Evolutionary conservation across 1,140 invertebrate species (phyloP).

Genomic region (Paraescarpia echinospica): DNA sequence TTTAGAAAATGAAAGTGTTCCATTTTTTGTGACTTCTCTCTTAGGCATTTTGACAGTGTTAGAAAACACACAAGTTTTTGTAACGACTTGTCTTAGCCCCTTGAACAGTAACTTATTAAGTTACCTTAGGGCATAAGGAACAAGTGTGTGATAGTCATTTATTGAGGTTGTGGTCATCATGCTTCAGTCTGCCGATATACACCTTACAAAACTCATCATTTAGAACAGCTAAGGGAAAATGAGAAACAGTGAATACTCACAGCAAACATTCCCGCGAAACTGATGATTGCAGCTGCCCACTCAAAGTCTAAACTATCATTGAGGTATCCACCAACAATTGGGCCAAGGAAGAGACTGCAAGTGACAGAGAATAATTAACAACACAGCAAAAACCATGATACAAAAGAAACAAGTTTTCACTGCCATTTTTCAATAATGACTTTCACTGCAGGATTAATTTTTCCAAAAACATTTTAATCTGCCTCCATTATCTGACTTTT

Average conservation of each 20-base stretch:
- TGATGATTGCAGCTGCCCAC: slow-evolving; percentile 22
- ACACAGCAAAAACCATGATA: neutral
- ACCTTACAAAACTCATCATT: too few species aligned
- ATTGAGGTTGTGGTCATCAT: too few species aligned
- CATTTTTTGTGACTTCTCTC: too few species aligned
- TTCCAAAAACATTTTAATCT: neutral
- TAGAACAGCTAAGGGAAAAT: too few species aligned
- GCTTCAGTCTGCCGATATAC: too few species aligned
- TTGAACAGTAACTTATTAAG: too few species aligned
- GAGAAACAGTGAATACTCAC: neutral
- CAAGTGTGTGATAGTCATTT: too few species aligned
- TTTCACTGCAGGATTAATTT: neutral
- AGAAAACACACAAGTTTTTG: too few species aligned
- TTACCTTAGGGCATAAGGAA: too few species aligned
- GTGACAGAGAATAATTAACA: neutral
- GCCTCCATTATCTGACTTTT: neutral
- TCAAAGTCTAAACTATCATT: slow-evolving; percentile 15
- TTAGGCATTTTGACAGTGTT: too few species aligned
- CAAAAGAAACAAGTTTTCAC: neutral
- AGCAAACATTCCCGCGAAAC: neutral
- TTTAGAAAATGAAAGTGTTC: too few species aligned
- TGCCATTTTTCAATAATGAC: neutral
- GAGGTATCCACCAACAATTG: slow-evolving; percentile 23
- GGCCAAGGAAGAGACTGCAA: slow-evolving; percentile 26
- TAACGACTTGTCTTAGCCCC: too few species aligned